Conservation (phyloP, 1,140 invertebrate genomes). For the Nebria ingens region DNA sequence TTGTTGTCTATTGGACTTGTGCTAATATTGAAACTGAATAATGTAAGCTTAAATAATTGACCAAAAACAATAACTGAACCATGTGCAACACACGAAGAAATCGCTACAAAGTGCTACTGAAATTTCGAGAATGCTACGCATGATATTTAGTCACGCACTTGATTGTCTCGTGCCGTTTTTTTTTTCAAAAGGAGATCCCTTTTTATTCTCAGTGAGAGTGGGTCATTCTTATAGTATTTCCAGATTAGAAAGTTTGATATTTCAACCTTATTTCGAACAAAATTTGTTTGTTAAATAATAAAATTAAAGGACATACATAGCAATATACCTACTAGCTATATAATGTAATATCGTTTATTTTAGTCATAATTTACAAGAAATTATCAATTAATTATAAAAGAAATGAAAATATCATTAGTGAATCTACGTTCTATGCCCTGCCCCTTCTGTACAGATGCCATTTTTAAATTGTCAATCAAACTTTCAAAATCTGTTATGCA, state of each 20-base stretch:
- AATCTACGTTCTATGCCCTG: not conserved
- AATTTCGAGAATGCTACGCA: not conserved
- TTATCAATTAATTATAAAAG: too few species aligned
- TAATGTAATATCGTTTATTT: too few species aligned
- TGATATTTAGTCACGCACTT: conserved; percentile 5
- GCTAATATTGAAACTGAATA: not conserved
- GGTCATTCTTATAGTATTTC: not conserved
- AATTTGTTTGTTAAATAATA: not conserved
- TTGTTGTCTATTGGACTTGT: too few species aligned
- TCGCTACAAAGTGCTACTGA: not conserved
- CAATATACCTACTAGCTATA: not conserved
- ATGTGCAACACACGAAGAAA: not conserved
- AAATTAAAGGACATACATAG: not conserved
- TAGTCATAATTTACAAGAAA: too few species aligned
- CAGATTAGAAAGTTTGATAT: not conserved
- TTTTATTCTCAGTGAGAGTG: not conserved
- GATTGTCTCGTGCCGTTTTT: not conserved
- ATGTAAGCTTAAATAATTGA: not conserved
- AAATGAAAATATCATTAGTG: too few species aligned
- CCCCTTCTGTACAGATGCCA: not conserved
- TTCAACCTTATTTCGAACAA: not conserved
- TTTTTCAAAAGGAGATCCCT: not conserved
- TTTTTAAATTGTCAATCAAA: not conserved
- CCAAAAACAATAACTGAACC: not conserved
- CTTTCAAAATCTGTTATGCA: not conserved